phyloP scores from a whole-genome alignment of 1,140 invertebrate genomes.

The Caenorhabditis brenneri region DNA sequence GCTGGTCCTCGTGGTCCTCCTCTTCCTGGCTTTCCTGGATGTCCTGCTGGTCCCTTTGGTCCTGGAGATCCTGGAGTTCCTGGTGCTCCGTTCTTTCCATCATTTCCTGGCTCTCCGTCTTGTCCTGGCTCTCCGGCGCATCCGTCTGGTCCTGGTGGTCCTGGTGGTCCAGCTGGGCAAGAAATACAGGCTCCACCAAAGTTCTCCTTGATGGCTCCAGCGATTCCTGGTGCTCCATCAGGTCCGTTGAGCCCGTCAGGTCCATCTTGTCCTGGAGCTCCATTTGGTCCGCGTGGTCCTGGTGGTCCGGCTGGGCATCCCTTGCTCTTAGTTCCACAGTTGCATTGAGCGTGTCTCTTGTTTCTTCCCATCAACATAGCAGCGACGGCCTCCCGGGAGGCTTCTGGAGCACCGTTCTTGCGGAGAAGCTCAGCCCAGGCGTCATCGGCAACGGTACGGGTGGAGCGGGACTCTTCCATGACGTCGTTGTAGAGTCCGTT shows the following conservation, averaged over 20 bases:
- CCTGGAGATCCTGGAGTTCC: background rate
- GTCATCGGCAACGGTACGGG: slow-evolving; percentile 34
- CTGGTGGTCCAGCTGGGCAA: slow-evolving; percentile 47
- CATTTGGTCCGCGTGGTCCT: slow-evolving; percentile 33
- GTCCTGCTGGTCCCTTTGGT: background rate
- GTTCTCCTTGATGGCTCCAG: background rate
- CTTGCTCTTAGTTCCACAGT: slow-evolving; percentile 28
- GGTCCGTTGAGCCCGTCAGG: slow-evolving; percentile 8
- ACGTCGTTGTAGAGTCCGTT: slow-evolving; percentile 42
- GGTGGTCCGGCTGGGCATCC: slow-evolving; percentile 46
- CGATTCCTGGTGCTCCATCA: background rate
- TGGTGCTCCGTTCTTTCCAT: background rate
- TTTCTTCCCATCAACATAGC: slow-evolving; percentile 38
- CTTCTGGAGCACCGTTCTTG: slow-evolving; percentile 24
- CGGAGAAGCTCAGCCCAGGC: slow-evolving; percentile 41
- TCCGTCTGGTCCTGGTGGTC: slow-evolving; percentile 27
- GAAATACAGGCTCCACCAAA: slow-evolving; percentile 5
- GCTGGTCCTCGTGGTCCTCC: slow-evolving; percentile 11
- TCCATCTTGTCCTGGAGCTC: slow-evolving; percentile 36
- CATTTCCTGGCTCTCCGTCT: background rate
- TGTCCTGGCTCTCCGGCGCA: background rate
- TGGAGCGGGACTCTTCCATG: slow-evolving; percentile 18
- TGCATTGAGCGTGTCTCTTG: slow-evolving; percentile 43
- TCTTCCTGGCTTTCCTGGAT: background rate
- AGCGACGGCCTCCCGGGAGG: background rate